Evolutionary conservation across 64 coral and sea anemone genomes (phyloP).

Genomic region (Porites lutea): DNA sequence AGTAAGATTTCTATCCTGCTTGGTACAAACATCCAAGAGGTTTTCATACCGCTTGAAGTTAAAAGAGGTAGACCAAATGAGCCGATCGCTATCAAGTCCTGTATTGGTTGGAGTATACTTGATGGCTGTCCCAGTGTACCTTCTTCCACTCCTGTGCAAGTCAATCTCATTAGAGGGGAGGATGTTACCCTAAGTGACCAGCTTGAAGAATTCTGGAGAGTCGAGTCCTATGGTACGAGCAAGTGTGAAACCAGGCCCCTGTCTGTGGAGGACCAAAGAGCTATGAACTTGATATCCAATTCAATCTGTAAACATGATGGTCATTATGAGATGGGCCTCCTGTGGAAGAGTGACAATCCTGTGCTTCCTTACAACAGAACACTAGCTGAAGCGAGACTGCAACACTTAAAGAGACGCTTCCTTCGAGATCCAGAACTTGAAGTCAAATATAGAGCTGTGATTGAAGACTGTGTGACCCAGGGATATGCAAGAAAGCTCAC

Average conservation of each 20-base stretch:
- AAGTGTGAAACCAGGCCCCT: conserved; percentile 7
- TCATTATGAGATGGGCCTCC: conserved; percentile 54
- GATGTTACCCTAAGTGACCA: conserved; percentile 8
- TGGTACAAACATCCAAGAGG: conserved; percentile 28
- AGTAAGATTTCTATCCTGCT: conserved; percentile 51
- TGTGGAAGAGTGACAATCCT: conserved; percentile 43
- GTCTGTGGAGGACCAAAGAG: conserved; percentile 48
- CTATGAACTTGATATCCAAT: conserved; percentile 14
- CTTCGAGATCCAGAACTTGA: conserved; percentile 24
- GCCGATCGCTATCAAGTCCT: conserved; percentile 57
- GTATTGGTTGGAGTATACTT: conserved; percentile 65
- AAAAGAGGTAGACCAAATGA: conserved; percentile 36
- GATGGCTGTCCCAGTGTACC: conserved; percentile 1
- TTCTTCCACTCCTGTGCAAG: neutral
- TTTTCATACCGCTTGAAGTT: conserved; percentile 65
- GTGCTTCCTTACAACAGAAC: conserved; percentile 37
- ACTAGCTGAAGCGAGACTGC: conserved; percentile 42
- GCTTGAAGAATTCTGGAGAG: conserved; percentile 45
- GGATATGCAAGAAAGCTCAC: conserved; percentile 52
- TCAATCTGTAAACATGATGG: conserved; percentile 9
- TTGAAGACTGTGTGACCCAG: conserved; percentile 35
- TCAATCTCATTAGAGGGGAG: conserved; percentile 1
- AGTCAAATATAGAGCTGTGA: conserved; percentile 34
- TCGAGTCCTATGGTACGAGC: conserved; percentile 11
- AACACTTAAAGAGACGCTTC: conserved; percentile 38